Base-by-base conservation (phyloP, 2,113 vertebrate species). In the Beaufortia kweichowensis region DNA sequence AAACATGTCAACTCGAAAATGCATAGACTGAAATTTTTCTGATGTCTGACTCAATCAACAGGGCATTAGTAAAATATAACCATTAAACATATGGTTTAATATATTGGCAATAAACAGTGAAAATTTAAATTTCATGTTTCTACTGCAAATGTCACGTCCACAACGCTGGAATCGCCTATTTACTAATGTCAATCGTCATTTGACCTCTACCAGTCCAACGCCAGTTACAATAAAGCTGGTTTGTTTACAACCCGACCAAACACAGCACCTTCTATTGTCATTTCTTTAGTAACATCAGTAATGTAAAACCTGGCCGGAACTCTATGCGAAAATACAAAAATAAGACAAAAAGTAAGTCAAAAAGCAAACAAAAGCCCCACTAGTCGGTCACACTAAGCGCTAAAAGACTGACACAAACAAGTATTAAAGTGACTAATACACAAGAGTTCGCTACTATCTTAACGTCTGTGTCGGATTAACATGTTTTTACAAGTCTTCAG, bases 341-440 rank as follows among this genome's bases (percentile, higher is more conserved):
- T 39, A 2, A 21, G 29, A 3, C 28, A 9, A 10, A 55, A 70
- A 1, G 15, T 29, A 55, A 9, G 7, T 10, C 29, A 43, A 35
- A 28, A 50, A 4, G 21, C 69, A n/a, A 59, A 70, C 67, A 70
- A 71, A 71, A 59, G 23, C 33, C 53, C 21, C 23, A 41, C 17
- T 5, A 57, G 53, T 61, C 24, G 15, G 26, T 48, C 65, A 53
- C 26, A 12, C 26, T 53, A 28, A 21, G 26, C 71, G 15, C 57
- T 39, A 10, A 48, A 28, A 61, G 10, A 61, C 71, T 17, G 19
- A 48, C 57, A 74, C 35, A 74, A 74, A 61, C 71, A 74, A 73
- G 11, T 73, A 24, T 48, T 17, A 73, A 73, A 73, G 70, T 73
- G 33, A 31, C 23, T 31, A 46, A 60, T 7, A 28, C 69, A 59